A percentile compares a stretch with the other conserved stretches of the same genome.
Conservation (phyloP, 2,113 vertebrate genomes). For the Mungos mungo region DNA sequence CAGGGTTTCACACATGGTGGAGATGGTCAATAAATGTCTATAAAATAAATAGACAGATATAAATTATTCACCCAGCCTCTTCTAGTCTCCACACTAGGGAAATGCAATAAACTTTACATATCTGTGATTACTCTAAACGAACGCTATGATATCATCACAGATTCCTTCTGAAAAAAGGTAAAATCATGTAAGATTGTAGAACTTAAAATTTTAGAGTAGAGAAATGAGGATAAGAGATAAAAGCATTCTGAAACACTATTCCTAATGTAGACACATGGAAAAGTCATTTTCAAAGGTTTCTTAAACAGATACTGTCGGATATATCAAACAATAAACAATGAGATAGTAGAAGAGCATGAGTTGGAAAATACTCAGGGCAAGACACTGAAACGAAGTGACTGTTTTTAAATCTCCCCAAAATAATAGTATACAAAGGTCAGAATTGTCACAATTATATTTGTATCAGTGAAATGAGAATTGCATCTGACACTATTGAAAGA, state of each 20-base stretch:
- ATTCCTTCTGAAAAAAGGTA: background rate
- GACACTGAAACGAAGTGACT: background rate
- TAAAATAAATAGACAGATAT: background rate
- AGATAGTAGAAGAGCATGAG: background rate
- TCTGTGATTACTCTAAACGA: background rate
- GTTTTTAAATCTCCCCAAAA: background rate
- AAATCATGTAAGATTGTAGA: background rate
- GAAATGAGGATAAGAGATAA: background rate
- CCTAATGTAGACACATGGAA: background rate
- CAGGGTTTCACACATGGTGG: background rate
- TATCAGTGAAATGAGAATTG: background rate
- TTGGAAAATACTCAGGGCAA: background rate
- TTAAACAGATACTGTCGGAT: background rate
- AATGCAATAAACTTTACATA: background rate
- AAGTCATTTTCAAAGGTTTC: background rate
- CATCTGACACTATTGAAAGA: background rate
- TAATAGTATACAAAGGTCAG: background rate
- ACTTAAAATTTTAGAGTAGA: constrained; percentile 3
- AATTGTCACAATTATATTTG: background rate
- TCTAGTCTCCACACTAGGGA: background rate
- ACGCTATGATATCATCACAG: background rate
- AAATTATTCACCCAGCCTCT: background rate
- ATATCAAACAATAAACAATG: background rate
- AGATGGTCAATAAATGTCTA: background rate
- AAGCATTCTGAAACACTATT: background rate